phyloP scores from a whole-genome alignment of 2,113 vertebrate species.

The Cyanoliseus patagonus region DNA sequence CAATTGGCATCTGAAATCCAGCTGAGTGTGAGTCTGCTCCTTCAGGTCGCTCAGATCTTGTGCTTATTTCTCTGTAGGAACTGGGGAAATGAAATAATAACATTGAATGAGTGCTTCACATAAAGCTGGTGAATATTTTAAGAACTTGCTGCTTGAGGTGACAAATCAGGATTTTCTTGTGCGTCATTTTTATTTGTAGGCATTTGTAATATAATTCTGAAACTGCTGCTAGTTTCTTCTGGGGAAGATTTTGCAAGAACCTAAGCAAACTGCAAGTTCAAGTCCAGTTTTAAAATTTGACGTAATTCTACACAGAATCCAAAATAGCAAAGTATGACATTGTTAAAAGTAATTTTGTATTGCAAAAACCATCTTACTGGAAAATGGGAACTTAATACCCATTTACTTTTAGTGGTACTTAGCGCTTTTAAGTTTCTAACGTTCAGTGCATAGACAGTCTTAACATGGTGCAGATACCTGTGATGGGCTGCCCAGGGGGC shows the following conservation, averaged over 20 bases:
- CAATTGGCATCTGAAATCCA: background rate
- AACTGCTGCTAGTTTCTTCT: background rate
- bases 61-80: background rate
- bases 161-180: background rate
- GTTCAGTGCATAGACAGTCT: background rate
- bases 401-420: background rate
- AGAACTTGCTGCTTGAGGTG: background rate
- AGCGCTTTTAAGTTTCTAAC: background rate
- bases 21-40: accelerated
- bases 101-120: background rate
- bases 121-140: background rate
- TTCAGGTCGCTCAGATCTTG: background rate
- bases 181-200: background rate
- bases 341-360: background rate
- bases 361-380: background rate
- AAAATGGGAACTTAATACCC: background rate
- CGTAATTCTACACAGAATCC: background rate
- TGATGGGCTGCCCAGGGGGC: too few species aligned
- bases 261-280: background rate
- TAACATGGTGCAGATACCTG: accelerated
- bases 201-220: background rate
- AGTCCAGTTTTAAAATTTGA: background rate
- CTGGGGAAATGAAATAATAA: background rate
- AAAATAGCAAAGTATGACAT: background rate
- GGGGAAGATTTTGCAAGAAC: background rate